These are phyloP conservation scores for Blennius ocellaris DNA, from an alignment of 2,113 vertebrate genomes.

Conservation along the genomic window DNA sequence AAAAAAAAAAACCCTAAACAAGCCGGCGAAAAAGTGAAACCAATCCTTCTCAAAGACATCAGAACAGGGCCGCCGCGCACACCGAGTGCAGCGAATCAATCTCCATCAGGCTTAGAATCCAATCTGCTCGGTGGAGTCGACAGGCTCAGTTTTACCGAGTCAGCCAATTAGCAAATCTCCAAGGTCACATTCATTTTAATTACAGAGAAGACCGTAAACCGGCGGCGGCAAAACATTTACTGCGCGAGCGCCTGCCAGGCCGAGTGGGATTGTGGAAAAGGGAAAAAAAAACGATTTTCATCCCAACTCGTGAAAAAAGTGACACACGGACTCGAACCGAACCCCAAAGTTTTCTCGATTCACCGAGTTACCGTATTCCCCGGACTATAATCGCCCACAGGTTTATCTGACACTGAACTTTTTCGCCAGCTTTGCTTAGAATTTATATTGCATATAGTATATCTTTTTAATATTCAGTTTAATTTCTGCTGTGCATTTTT, in stretches of 20 bases:
- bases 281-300: neutral
- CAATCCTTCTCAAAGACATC: neutral
- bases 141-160: constrained; percentile 4
- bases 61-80: neutral
- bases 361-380: too few relatives aligned
- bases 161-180: constrained; percentile 15
- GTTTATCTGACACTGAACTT: too few relatives aligned
- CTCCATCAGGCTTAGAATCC: neutral
- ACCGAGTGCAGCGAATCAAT: neutral
- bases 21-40: neutral
- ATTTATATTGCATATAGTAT: too few relatives aligned
- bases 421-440: too few relatives aligned
- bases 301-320: neutral
- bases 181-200: constrained; percentile 23
- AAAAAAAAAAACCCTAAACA: neutral
- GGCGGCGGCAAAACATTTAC: constrained; percentile 4
- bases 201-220: neutral
- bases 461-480: too few relatives aligned
- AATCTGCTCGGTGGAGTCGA: neutral
- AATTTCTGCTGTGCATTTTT: too few relatives aligned
- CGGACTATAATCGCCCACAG: too few relatives aligned
- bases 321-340: too few relatives aligned
- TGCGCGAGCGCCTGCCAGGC: neutral
- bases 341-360: too few relatives aligned
- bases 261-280: too few relatives aligned